Evolutionary conservation across 2,888 invertebrate genomes (phyloP).

Genomic region (Nomada lathburiana): DNA sequence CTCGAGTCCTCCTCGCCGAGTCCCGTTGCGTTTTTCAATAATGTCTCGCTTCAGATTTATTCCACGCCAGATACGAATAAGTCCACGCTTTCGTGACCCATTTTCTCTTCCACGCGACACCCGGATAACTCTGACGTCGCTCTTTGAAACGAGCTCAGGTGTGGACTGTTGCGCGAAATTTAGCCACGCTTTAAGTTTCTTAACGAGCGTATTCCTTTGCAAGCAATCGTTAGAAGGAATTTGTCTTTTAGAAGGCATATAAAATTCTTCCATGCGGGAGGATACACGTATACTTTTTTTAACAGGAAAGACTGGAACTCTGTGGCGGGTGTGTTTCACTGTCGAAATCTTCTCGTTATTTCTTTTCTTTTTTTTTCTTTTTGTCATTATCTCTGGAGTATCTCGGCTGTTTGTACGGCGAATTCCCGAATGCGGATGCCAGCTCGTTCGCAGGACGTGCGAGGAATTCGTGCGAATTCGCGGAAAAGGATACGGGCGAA

Average conservation of each 20-base stretch:
- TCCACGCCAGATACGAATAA: neutral
- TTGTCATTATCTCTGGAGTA: slow-evolving; percentile 52
- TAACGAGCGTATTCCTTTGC: too few species aligned
- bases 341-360: slow-evolving; percentile 40
- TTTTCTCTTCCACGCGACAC: neutral
- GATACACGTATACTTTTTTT: too few species aligned
- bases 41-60: slow-evolving; percentile 6
- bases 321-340: slow-evolving; percentile 8
- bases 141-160: too few species aligned
- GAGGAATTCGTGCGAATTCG: slow-evolving; percentile 71
- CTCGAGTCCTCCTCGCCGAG: slow-evolving; percentile 36
- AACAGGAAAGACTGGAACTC: too few species aligned
- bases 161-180: too few species aligned
- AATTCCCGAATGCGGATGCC: slow-evolving; percentile 65
- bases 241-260: too few species aligned
- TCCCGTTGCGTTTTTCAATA: slow-evolving; percentile 28
- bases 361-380: slow-evolving; percentile 44
- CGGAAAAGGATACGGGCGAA: slow-evolving; percentile 57
- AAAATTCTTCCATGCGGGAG: too few species aligned
- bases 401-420: slow-evolving; percentile 49
- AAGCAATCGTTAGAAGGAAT: too few species aligned
- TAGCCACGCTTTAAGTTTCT: too few species aligned
- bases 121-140: neutral
- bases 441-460: slow-evolving; percentile 66
- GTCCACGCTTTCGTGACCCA: neutral